Evolutionary conservation across 1,140 invertebrate species (phyloP), one percentile per base, ranked within the genome.

Genomic region (Bathynomus jamesi): DNA sequence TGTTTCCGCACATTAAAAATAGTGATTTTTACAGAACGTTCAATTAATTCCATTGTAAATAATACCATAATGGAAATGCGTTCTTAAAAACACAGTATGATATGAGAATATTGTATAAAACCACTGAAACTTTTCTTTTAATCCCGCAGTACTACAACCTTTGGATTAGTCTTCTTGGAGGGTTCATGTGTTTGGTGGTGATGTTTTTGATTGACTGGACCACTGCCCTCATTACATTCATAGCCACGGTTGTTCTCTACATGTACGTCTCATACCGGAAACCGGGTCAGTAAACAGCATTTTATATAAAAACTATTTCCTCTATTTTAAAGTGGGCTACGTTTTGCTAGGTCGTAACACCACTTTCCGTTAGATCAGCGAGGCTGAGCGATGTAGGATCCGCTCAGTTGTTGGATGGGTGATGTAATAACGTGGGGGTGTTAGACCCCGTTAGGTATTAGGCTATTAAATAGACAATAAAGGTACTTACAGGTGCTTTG

Each of bases 171-270:
- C 83, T 98, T 17, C 72, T 89, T 61, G 95, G 95, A 4, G 92
- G 93, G 76, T 83, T 96, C 62, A 83, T 94, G 63, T 98, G 95
- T 80, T 87, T 98, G 24, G 87, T 86, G 3, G 94, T 97, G 62
- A 98, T 98, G 96, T 94, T 98, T 82, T 85, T 98, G 11, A 95
- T 98, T 78, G 91, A 92, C 81, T 97, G 93, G 91, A 85, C 87
- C 75, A 93, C 92, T 62, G 95, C 95, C 0, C 85, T 98, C 1
- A 84, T 96, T 62, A 97, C 95, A 0, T 91, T 96, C 80, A 88
- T 90, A 70, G 88, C 95, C 67, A 94, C 63, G 31, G 65, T 70
- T 40, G 28, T 10, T 17, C 61, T 65, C 21, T 70, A 63, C 30
- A 70, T 32, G 32, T 68, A 53, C 30, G 40, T 53, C 4, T 68